Conservation (phyloP, 2,113 vertebrate species). For the Melanocharis versteri region DNA sequence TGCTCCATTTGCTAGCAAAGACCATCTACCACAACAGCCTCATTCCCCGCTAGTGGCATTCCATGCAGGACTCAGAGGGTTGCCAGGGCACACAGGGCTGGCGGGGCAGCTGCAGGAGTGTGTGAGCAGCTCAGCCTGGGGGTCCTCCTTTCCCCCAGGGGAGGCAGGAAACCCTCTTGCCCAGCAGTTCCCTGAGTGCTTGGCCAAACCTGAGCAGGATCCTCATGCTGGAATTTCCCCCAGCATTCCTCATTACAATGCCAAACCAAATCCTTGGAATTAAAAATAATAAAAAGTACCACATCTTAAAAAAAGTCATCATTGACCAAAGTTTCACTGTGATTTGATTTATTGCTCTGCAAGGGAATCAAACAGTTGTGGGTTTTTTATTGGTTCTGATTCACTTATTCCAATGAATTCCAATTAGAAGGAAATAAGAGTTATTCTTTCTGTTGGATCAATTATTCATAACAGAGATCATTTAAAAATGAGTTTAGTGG, state of each 20-base stretch:
- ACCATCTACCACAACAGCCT: not conserved
- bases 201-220: not conserved
- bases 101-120: not conserved
- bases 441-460: conserved; percentile 37
- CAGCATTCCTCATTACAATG: not conserved
- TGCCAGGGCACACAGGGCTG: not conserved
- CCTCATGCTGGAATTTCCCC: not conserved
- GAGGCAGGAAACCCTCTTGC: not conserved
- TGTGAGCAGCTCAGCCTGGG: not conserved
- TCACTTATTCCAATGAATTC: not conserved
- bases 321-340: not conserved
- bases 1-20: not conserved
- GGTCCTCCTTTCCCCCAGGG: not conserved
- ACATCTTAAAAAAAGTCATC: not conserved
- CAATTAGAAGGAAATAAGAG: not conserved
- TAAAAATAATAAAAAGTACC: not conserved
- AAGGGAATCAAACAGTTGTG: not conserved
- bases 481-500: not conserved
- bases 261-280: not conserved
- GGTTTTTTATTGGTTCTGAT: not conserved
- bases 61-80: not conserved
- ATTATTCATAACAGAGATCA: conserved; percentile 8
- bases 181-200: not conserved
- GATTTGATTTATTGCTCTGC: not conserved
- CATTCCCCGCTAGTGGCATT: not conserved